Conservation (phyloP, 1,140 invertebrate genomes). For the Panulirus ornatus region DNA sequence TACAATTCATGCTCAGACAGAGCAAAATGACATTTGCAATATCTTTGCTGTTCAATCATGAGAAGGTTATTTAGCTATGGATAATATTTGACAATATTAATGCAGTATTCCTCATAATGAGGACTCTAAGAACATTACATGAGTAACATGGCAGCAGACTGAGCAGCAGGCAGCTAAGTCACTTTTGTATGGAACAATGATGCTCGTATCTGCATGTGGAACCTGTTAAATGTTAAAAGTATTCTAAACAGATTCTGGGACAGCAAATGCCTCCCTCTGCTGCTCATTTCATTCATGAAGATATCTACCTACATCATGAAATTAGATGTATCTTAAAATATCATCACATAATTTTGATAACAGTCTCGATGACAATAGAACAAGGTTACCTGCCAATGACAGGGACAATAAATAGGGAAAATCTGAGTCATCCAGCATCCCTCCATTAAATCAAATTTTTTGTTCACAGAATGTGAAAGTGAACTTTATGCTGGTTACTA, state of each 20-base stretch:
- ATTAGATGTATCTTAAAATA: not conserved
- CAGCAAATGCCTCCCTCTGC: not conserved
- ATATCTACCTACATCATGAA: not conserved
- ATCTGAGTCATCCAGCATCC: not conserved
- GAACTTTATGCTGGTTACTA: not conserved
- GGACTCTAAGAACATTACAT: not conserved
- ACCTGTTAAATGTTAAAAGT: not conserved
- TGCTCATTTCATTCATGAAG: constrained; percentile 16
- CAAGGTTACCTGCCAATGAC: not conserved
- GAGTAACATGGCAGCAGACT: not conserved
- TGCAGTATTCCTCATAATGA: not conserved
- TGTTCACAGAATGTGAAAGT: not conserved
- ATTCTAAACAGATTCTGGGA: too few relatives aligned
- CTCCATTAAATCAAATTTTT: not conserved
- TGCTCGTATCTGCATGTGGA: not conserved
- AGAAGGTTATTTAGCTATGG: not conserved
- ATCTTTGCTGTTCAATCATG: not conserved
- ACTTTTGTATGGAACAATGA: not conserved
- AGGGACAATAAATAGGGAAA: not conserved
- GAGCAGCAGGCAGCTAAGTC: not conserved
- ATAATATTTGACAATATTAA: constrained; percentile 6
- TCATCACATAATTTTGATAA: not conserved
- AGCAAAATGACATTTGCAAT: not conserved
- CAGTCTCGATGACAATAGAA: not conserved
- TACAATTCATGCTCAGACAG: not conserved